A percentile compares a stretch with the other conserved stretches of the same genome.
Conservation (phyloP, 2,888 invertebrate genomes). For the Stenotaenia linearis region DNA sequence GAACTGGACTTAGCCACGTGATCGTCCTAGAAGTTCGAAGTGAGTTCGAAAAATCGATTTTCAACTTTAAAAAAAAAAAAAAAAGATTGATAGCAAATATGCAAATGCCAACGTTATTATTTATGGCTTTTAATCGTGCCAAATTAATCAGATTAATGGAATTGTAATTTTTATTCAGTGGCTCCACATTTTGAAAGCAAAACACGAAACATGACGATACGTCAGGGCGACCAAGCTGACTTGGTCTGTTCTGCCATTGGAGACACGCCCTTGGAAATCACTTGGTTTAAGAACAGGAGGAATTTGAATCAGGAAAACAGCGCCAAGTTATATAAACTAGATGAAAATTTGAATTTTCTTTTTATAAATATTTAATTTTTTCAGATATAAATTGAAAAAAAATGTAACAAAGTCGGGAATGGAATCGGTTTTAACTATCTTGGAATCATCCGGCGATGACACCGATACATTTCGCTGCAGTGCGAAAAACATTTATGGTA, state of each 20-base stretch:
- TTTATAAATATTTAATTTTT: background rate
- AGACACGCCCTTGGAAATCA: constrained; percentile 46
- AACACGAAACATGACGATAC: constrained; percentile 44
- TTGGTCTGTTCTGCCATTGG: constrained; percentile 47
- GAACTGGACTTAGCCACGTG: constrained; percentile 47
- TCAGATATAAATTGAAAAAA: constrained; percentile 14
- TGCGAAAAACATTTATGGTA: constrained; percentile 51
- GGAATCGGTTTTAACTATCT: constrained; percentile 26
- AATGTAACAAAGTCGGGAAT: background rate
- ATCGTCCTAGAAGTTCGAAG: constrained; percentile 47
- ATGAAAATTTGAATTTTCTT: background rate
- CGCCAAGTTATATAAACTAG: background rate
- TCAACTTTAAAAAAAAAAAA: no score
- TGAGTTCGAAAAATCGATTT: constrained; percentile 39
- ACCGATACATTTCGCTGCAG: constrained; percentile 45
- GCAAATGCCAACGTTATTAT: background rate
- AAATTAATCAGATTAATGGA: constrained; percentile 20
- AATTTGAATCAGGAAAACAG: constrained; percentile 26
- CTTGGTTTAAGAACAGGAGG: constrained; percentile 44
- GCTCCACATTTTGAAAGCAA: constrained; percentile 41
- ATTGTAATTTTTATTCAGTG: constrained; percentile 36
- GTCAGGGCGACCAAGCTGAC: constrained; percentile 43
- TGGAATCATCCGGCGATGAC: constrained; percentile 22
- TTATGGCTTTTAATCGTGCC: background rate
- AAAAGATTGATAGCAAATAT: background rate